Evolutionary conservation across 2,797 vertebrate genomes (phyloP).

Genomic region (Darevskia mixta): DNA sequence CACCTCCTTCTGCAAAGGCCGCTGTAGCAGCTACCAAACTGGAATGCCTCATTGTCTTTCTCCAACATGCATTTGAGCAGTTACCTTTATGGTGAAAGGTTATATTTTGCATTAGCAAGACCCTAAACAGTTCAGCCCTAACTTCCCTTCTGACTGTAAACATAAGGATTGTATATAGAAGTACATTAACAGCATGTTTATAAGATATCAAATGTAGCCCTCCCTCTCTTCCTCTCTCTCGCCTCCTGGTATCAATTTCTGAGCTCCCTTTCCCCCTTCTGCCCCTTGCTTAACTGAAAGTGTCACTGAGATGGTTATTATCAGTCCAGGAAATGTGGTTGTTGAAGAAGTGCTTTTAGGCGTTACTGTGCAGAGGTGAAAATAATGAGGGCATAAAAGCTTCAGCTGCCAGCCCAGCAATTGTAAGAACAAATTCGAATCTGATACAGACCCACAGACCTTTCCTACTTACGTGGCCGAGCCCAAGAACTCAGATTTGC

Average conservation of each 20-base stretch:
- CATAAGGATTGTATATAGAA: background rate
- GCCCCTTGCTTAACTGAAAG: background rate
- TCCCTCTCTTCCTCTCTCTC: background rate
- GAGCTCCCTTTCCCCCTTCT: background rate
- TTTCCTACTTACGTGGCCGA: background rate
- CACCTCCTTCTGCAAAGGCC: background rate
- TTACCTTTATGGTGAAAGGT: conserved; percentile 7
- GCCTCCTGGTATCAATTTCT: background rate
- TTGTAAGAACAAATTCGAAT: background rate
- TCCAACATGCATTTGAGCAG: background rate
- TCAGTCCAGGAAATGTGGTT: background rate
- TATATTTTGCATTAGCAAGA: background rate
- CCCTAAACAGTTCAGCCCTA: background rate
- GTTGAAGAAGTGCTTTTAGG: conserved; percentile 2
- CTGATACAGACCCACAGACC: background rate
- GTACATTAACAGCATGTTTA: background rate
- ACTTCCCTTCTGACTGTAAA: background rate
- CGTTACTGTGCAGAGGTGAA: background rate
- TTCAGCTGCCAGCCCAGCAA: background rate
- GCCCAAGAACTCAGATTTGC: background rate
- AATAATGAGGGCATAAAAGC: background rate
- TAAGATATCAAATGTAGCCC: conserved; percentile 17
- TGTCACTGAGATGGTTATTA: background rate
- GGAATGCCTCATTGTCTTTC: background rate
- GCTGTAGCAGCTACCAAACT: background rate